Base-by-base conservation (phyloP, 1,140 invertebrate species). In the Drosophila ogumai region DNA sequence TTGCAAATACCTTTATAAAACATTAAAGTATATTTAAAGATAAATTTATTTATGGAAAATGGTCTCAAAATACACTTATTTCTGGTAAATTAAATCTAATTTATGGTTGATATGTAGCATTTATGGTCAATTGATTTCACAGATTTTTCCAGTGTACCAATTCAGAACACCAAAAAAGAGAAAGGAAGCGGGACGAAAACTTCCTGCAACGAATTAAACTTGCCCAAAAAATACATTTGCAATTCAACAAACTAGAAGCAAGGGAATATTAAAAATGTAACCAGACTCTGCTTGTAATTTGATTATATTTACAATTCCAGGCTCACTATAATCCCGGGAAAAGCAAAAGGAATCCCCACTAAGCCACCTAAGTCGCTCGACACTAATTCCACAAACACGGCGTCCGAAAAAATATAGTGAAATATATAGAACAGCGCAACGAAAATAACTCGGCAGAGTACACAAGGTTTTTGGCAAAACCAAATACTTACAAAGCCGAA, bases 221-320 rank as follows among this genome's bases (percentile, higher is more conserved):
- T 55, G 38, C 50, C 41, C 31, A 74, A 59, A 78, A 71, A 28
- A 28, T 54, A 55, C 50, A 84, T 71, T 67, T 58, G 40, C 71
- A 67, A 67, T 63, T 77, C 38, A 76, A 58, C 73, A 50, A 57
- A 38, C 46, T 41, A 15, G 3, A 32, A 25, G 32, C 63, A 66
- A 69, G 19, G 17, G 19, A 55, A 38, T 59, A 64, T 41, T 34
- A 17, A 41, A 32, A 59, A 32, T 59, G 31, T n/a, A 47, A 31
- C 28, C 43, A 25, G 36, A 38, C 28, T 60, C 13, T 13, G 32
- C 13, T 10, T 17, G 66, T 69, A 73, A 74, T 61, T 49, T 71
- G 34, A 72, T 54, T 66, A 76, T 31, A 32, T 59, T 74, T 65
- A 28, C 15, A 52, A 52, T 69, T 31, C 19, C 3, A 17, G 36